phyloP scores from a whole-genome alignment of 1,140 invertebrate genomes.

The Idris sp. region DNA sequence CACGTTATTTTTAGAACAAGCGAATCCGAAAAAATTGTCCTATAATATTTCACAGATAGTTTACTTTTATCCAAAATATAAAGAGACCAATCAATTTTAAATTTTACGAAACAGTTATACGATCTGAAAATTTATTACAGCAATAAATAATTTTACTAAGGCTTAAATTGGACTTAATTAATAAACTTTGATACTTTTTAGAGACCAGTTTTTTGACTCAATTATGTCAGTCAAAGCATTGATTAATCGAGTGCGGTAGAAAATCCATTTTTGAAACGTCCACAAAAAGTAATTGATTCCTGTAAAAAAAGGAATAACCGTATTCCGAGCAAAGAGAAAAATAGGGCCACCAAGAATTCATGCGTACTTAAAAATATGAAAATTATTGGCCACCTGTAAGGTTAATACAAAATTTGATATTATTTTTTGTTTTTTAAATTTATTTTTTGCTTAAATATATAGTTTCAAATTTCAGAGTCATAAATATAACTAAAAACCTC shows the following conservation, averaged over 20 bases:
- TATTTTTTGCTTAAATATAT: background rate
- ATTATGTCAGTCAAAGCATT: conserved; percentile 34
- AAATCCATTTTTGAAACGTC: conserved; percentile 38
- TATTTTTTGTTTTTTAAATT: too few relatives aligned
- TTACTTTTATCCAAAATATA: too few relatives aligned
- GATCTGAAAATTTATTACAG: background rate
- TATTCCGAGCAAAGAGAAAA: conserved; percentile 33
- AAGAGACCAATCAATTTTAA: background rate
- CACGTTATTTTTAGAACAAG: too few relatives aligned
- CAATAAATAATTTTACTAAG: background rate
- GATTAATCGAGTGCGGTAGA: conserved; percentile 36
- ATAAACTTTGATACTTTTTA: conserved; percentile 23
- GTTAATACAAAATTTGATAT: too few relatives aligned
- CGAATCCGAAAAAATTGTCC: too few relatives aligned
- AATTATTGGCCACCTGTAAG: too few relatives aligned
- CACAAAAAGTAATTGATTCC: conserved; percentile 44
- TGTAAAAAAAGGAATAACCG: conserved; percentile 27
- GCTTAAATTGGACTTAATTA: conserved; percentile 32
- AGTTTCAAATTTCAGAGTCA: too few relatives aligned
- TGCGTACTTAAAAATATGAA: conserved; percentile 20
- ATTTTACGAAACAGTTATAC: background rate
- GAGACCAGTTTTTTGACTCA: conserved; percentile 26
- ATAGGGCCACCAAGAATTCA: conserved; percentile 30
- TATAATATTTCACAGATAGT: too few relatives aligned
- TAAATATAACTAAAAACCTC: too few relatives aligned